Conservation (phyloP, 2,113 vertebrate species). For the Leiothrix lutea region DNA sequence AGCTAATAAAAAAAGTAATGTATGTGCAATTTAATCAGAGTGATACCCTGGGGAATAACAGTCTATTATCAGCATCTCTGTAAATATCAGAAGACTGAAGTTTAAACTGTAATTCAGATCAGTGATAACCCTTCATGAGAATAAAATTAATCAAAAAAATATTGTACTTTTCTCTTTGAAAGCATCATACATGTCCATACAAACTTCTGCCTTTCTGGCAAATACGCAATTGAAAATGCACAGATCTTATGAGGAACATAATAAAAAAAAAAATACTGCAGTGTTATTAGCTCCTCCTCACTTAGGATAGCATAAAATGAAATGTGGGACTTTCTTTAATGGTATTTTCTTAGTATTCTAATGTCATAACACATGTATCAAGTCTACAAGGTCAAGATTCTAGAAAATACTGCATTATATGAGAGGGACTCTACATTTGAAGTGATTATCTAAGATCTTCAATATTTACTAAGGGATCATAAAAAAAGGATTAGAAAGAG, state of each 20-base stretch:
- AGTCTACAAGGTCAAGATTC: neutral
- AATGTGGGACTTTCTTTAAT: neutral
- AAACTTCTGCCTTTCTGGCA: neutral
- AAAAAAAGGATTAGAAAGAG: neutral
- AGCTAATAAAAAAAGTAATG: neutral
- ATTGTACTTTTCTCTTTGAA: neutral
- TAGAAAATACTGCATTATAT: neutral
- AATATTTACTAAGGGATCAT: neutral
- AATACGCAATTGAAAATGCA: neutral
- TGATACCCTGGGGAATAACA: neutral
- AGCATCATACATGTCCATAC: neutral
- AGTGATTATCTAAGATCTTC: neutral
- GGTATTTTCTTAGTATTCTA: neutral
- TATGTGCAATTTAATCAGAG: neutral
- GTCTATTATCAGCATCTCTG: neutral
- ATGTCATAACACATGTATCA: neutral
- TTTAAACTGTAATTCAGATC: neutral
- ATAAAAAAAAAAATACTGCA: neutral
- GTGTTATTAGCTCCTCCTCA: neutral
- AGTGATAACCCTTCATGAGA: neutral
- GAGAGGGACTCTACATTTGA: neutral
- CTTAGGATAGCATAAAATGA: neutral
- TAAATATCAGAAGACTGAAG: neutral
- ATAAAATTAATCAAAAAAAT: neutral
- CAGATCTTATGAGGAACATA: neutral